Base-by-base conservation (phyloP, 1,140 invertebrate genomes). In the Aricia agestis region DNA sequence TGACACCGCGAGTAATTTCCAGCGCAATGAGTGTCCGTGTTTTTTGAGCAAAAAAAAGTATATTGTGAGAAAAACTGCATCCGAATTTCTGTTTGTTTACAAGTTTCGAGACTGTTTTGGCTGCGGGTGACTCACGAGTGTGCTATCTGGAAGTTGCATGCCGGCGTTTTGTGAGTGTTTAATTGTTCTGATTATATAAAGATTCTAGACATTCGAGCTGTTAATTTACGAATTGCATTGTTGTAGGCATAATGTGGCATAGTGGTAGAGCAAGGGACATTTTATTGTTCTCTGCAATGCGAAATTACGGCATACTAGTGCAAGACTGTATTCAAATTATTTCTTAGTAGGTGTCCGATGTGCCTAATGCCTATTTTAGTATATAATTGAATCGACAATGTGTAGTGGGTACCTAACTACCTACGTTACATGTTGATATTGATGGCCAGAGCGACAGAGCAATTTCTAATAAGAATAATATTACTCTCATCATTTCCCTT, bases 101-200 rank as follows among this genome's bases (percentile, higher is more conserved):
- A 36, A 63, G 42, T 66, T 66, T 42, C 67, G 19, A 74, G 70
- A 72, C 66, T 69, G 67, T 76, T 70, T 61, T 58, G 17, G 11
- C 67, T 32, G 61, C 45, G 31, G 32, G 42, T 66, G 69, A 69
- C 70, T 65, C 66, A 72, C 59, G 42, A 66, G 72, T 66, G 57
- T 67, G 65, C 36, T 70, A 72, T 67, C 72, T 72, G 68, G 71
- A 68, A 72, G 42, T 61, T 25, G 58, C 19, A 70, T 74, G 68
- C 75, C 75, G 73, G 75, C 75, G 25, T 74, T 74, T 72, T 58
- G 75, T 76, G 72, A 76, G 75, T 76, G 69, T 76, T 76, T 74
- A 74, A 72, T 72, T 74, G 68, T 74, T 72, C 68, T 76, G 71
- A 76, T 72, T 72, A 70, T 69, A 69, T 18, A 59, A 18, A 59